Base-by-base conservation (phyloP, 2,113 vertebrate species). In the Theropithecus gelada region DNA sequence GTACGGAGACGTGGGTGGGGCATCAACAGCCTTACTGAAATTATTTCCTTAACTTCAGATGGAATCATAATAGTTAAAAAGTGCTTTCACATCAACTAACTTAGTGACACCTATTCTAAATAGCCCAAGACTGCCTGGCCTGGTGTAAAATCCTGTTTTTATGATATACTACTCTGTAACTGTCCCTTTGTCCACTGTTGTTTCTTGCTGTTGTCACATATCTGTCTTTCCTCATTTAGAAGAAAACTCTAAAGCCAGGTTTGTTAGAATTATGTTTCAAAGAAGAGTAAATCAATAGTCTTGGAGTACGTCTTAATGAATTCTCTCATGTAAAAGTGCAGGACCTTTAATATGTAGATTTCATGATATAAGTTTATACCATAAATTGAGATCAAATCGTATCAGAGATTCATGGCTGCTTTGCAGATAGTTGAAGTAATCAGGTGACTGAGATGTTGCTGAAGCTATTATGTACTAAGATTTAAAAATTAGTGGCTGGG, bases 251-350 rank as follows among this genome's bases (percentile, higher is more conserved):
- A 78, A 96, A 84, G 40, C 70, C 50, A 70, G 16, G 4, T 87
- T 94, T 80, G 40, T 61, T 83, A 86, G 55, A 87, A 94, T 66
- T 91, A 59, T 59, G 38, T 86, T 38, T 90, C 70, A 96, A 88
- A 84, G 84, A 95, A 92, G 27, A 73, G 30, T 61, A 75, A 94
- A 43, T n/a, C n/a, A 70, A 35, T 22, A 90, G 9, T 0, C 8
- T 50, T 92, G 9, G 16, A 82, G 14, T 32, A 64, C 48, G 5
- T 22, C 10, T 90, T 83, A 18, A 80, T 75, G 43, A 38, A 85
- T 66, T 79, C 14, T 91, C 40, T 73, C 22, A 13, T 30, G 13
- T 87, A 27, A 38, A 82, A 93, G 16, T 55, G 4, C 7, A 40
- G 45, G 27, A 40, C 20, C 35, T 96, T 64, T 83, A 43, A 93